These are phyloP conservation scores for Pseudocheirus occidentalis DNA, from an alignment of 2,797 vertebrate species.

Conservation along the genomic window DNA sequence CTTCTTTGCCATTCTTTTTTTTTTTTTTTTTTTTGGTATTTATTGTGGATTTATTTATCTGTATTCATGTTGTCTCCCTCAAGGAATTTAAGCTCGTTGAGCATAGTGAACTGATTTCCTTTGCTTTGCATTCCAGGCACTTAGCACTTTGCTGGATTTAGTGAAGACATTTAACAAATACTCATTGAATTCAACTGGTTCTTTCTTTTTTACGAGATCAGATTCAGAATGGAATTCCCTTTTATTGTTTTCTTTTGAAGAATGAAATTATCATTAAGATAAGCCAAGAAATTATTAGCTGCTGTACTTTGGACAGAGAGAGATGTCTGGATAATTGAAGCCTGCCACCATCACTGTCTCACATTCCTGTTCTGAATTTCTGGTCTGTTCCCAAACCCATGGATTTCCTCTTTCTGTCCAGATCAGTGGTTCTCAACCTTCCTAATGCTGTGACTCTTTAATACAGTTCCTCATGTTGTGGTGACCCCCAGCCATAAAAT, in stretches of 20 bases:
- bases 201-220: not conserved
- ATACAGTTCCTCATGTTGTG: too few relatives aligned
- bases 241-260: not conserved
- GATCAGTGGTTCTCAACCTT: too few relatives aligned
- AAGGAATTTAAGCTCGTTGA: not conserved
- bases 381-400: not conserved
- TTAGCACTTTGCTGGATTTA: not conserved
- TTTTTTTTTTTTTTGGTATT: too few relatives aligned
- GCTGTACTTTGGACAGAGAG: not conserved
- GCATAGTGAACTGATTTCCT: not conserved
- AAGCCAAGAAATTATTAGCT: not conserved
- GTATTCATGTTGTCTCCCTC: not conserved
- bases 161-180: not conserved
- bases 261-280: not conserved
- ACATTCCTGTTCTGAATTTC: not conserved
- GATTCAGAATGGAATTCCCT: not conserved
- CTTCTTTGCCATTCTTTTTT: too few relatives aligned
- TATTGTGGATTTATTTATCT: not conserved
- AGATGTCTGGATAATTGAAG: not conserved
- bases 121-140: not conserved
- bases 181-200: not conserved
- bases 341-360: not conserved
- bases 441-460: too few relatives aligned
- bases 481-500: too few relatives aligned
- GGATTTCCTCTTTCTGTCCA: not conserved